Percentiles rank a stretch among this genome's conserved stretches.
These are phyloP conservation scores for Hyposoter didymator DNA, from an alignment of 2,888 invertebrate genomes.

Conservation along the genomic window DNA sequence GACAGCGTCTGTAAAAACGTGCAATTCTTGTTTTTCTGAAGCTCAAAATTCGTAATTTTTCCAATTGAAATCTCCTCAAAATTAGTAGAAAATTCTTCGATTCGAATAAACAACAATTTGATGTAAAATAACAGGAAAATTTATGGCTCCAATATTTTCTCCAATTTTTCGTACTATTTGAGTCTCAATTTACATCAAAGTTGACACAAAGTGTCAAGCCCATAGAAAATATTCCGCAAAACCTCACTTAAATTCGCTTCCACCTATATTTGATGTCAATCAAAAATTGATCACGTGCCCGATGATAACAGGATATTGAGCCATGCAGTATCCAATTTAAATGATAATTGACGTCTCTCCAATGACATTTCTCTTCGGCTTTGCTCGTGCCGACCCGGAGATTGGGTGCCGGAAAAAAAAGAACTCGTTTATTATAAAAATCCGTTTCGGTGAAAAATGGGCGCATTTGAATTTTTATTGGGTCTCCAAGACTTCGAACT, in stretches of 20 bases:
- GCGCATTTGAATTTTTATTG: conserved; percentile 1
- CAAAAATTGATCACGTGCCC: conserved; percentile 22
- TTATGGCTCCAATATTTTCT: not conserved
- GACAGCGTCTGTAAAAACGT: no score
- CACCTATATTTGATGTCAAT: conserved; percentile 1
- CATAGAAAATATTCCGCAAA: not conserved
- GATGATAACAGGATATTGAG: conserved; percentile 49
- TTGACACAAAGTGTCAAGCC: not conserved
- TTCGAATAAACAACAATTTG: not conserved
- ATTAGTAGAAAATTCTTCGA: not conserved
- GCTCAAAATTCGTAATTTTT: no score
- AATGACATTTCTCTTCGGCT: conserved; percentile 22
- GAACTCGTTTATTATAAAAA: not conserved
- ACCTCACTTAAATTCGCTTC: not conserved
- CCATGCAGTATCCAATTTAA: conserved; percentile 70
- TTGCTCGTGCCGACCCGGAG: conserved; percentile 28
- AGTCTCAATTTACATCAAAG: not conserved
- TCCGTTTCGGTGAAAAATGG: not conserved
- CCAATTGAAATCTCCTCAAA: no score
- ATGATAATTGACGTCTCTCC: conserved; percentile 69
- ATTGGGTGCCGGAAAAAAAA: conserved; percentile 40
- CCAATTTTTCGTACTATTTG: not conserved
- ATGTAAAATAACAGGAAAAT: not conserved
- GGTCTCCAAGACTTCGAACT: not conserved
- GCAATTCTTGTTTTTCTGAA: no score